A percentile compares a stretch with the other conserved stretches of the same genome.
These are phyloP conservation scores for Pangasius larnaudii DNA, from an alignment of 2,797 vertebrate species.

Conservation along the genomic window DNA sequence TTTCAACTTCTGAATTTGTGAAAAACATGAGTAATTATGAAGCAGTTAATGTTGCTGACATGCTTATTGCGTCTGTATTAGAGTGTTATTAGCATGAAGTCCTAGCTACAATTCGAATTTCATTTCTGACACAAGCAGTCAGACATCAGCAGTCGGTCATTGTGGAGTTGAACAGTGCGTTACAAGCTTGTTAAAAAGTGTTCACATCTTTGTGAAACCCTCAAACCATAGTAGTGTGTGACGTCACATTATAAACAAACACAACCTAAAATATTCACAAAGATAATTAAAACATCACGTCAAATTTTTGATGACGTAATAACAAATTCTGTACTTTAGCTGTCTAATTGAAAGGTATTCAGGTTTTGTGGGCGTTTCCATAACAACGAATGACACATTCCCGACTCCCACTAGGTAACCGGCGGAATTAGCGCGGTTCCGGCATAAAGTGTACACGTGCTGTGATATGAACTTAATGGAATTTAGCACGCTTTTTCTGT, in stretches of 20 bases:
- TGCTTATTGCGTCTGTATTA: background rate
- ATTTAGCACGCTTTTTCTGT: background rate
- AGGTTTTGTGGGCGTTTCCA: background rate
- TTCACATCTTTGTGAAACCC: background rate
- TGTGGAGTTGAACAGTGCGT: background rate
- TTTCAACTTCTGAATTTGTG: background rate
- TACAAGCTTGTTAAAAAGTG: background rate
- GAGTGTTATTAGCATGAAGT: background rate
- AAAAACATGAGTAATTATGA: background rate
- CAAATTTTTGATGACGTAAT: too few relatives aligned
- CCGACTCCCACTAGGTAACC: background rate
- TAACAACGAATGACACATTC: background rate
- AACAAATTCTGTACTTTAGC: background rate
- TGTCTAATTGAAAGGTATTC: background rate
- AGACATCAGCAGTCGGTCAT: background rate
- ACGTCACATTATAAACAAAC: background rate
- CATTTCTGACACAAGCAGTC: background rate
- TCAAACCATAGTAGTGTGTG: too few relatives aligned
- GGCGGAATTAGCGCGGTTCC: background rate
- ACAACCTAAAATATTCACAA: background rate
- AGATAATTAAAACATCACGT: background rate
- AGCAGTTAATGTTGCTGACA: background rate
- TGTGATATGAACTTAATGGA: background rate
- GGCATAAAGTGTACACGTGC: background rate
- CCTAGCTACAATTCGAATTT: background rate